Conservation (phyloP, 2,797 vertebrate species). For the Hippopotamyrus pictus region DNA sequence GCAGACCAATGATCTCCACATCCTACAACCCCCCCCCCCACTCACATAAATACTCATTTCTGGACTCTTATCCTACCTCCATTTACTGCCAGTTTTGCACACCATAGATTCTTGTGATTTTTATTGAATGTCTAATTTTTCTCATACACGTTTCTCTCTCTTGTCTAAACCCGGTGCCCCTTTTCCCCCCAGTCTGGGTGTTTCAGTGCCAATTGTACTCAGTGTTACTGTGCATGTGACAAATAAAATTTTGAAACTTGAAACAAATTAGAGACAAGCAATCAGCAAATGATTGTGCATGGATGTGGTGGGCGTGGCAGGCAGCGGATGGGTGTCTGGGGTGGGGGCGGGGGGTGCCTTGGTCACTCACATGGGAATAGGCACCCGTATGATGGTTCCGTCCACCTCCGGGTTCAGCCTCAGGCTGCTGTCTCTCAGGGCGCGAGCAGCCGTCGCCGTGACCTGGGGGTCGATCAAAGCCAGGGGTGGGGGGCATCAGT, state of each 20-base stretch:
- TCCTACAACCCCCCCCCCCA: not conserved
- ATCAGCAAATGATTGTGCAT: not conserved
- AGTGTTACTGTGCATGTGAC: not conserved
- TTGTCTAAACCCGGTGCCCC: not conserved
- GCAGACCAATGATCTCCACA: not conserved
- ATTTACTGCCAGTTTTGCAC: not conserved
- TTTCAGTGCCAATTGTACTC: not conserved
- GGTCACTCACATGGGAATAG: conserved; percentile 84
- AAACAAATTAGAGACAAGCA: not conserved
- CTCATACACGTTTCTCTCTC: not conserved
- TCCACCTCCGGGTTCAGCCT: conserved; percentile 94
- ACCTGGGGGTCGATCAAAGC: conserved; percentile 75
- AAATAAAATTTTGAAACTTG: not conserved
- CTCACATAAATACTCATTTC: not conserved
- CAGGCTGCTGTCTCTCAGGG: conserved; percentile 90
- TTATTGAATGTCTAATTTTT: not conserved
- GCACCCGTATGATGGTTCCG: conserved; percentile 83
- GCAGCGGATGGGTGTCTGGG: not conserved
- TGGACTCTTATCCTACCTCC: not conserved
- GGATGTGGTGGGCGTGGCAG: not conserved
- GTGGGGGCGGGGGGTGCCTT: not conserved
- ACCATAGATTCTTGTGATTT: not conserved
- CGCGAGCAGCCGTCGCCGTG: conserved; percentile 74
- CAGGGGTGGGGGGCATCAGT: conserved; percentile 55
- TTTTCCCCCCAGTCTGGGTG: not conserved